Conservation (phyloP, 2,113 vertebrate species). For the Actenoides hombroni region DNA sequence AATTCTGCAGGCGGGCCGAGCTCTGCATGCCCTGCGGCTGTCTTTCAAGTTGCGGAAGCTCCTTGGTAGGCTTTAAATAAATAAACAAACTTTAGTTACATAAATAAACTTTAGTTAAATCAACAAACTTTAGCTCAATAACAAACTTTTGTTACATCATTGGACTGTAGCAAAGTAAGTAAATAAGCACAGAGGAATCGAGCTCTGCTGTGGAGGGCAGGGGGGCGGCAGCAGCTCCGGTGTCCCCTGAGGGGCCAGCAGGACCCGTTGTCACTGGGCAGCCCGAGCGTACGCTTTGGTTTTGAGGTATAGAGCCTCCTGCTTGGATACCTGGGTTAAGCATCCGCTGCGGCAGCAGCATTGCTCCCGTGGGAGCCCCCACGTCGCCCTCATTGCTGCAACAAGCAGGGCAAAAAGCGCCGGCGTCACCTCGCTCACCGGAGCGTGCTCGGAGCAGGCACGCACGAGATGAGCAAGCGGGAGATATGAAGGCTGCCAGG, state of each 20-base stretch:
- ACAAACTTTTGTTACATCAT: neutral
- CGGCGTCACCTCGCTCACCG: rapidly evolving
- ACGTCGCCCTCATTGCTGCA: neutral
- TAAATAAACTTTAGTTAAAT: neutral
- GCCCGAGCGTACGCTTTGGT: rapidly evolving
- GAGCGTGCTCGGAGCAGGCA: neutral
- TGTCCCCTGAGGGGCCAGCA: neutral
- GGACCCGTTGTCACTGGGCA: rapidly evolving
- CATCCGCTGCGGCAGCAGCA: rapidly evolving
- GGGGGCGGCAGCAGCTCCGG: neutral
- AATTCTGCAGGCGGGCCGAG: neutral
- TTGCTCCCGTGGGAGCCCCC: neutral
- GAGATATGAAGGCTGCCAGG: neutral
- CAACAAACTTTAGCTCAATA: neutral
- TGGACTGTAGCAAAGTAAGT: neutral
- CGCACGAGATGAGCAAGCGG: neutral
- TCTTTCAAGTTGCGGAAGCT: neutral
- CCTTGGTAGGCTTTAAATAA: neutral
- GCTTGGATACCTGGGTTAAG: neutral
- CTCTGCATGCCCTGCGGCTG: neutral
- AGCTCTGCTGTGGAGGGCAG: neutral
- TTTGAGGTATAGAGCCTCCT: neutral
- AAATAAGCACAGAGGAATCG: neutral
- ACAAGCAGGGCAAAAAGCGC: rapidly evolving
- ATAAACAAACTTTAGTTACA: neutral